Evolutionary conservation across 2,113 vertebrate species (phyloP).

Genomic region (Ageneiosus marmoratus): DNA sequence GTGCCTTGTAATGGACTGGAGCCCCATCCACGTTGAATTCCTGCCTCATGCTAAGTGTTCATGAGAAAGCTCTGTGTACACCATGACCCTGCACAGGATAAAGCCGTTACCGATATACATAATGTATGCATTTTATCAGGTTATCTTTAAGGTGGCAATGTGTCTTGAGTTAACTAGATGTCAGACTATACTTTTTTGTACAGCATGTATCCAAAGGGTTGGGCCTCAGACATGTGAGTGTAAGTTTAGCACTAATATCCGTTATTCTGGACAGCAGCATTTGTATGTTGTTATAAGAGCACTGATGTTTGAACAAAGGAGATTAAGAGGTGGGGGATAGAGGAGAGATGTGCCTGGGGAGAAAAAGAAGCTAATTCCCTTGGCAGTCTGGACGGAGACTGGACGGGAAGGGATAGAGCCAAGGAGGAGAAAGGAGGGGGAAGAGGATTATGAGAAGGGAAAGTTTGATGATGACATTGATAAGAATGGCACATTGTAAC

Average conservation of each 20-base stretch:
- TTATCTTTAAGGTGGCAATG: not conserved
- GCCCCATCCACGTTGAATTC: not conserved
- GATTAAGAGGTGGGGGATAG: constrained; percentile 43
- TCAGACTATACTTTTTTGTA: not conserved
- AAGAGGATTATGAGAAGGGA: not conserved
- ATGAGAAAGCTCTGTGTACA: not conserved
- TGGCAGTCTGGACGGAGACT: not conserved
- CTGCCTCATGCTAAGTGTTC: not conserved
- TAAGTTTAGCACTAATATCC: constrained; percentile 42
- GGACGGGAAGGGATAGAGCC: not conserved
- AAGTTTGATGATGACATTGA: not conserved
- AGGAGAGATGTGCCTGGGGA: constrained; percentile 27
- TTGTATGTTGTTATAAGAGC: constrained; percentile 55
- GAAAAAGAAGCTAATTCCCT: constrained; percentile 37
- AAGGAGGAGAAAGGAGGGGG: not conserved
- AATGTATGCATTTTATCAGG: not conserved
- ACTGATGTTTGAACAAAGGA: constrained; percentile 51
- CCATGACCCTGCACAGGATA: not conserved
- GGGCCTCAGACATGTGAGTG: constrained; percentile 12
- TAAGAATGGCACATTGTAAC: not conserved
- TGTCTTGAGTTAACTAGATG: not conserved
- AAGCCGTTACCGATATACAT: too few relatives aligned
- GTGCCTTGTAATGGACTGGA: not conserved
- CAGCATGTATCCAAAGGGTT: constrained; percentile 23
- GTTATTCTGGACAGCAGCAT: constrained; percentile 31